Conservation (phyloP, 2,888 invertebrate genomes). For the Oxystoma pomonae region DNA sequence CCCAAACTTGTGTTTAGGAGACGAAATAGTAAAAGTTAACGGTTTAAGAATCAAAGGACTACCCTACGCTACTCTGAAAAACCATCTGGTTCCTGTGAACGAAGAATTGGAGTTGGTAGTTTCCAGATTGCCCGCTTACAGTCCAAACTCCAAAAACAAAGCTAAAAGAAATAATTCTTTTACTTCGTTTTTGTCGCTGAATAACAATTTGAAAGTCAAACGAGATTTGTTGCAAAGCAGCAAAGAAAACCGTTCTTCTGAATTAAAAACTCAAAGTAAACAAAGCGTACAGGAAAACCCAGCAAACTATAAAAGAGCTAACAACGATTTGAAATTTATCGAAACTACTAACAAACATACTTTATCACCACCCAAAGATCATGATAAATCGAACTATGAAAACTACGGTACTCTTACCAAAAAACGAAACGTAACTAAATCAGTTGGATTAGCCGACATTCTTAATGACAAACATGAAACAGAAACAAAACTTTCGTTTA, state of each 20-base stretch:
- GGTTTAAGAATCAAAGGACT: slow-evolving; percentile 75
- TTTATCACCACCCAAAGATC: neutral
- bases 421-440: slow-evolving; percentile 13
- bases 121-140: slow-evolving; percentile 17
- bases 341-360: neutral
- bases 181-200: slow-evolving; percentile 14
- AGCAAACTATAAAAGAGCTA: neutral
- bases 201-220: slow-evolving; percentile 8
- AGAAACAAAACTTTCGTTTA: slow-evolving; percentile 34
- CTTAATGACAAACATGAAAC: slow-evolving; percentile 21
- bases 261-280: neutral
- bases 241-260: neutral
- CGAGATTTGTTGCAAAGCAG: slow-evolving; percentile 1
- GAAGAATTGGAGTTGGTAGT: slow-evolving; percentile 48
- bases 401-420: neutral
- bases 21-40: slow-evolving; percentile 87
- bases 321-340: neutral
- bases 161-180: slow-evolving; percentile 25
- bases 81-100: slow-evolving; percentile 42
- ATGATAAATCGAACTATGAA: neutral
- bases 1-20: slow-evolving; percentile 76
- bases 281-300: neutral
- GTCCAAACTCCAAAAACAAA: slow-evolving; percentile 7
- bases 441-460: slow-evolving; percentile 30
- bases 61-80: slow-evolving; percentile 58